Evolutionary conservation across 92 coral and sea anemone species (phyloP), one percentile per base, ranked within the genome.

Genomic region (Zoanthus solanderi): DNA sequence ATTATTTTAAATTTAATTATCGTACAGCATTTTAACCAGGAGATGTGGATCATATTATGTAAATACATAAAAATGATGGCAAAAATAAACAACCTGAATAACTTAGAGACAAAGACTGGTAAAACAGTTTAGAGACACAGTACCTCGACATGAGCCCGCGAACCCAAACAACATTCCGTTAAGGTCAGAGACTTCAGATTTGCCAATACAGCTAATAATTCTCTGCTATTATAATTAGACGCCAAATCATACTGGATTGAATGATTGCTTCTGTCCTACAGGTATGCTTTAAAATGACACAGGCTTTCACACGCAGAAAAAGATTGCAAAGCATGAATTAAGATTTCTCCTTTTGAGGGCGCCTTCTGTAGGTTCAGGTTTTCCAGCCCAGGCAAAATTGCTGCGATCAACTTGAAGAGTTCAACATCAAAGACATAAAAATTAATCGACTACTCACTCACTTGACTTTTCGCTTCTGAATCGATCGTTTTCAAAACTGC

Each of bases 401-500:
- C 29, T 29, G 71, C 47, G 31, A 78, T 34, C 18, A 78, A 4
- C 83, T 31, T 78, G 29, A 78, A 78, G 28, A 78, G 83, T 11
- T 78, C 69, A 9, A 78, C 48, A 12, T 79, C 71, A 61, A 79
- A 79, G 1, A 79, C 72, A 17, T 28, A 6, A 60, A 79, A 79
- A 31, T 79, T 72, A 29, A 79, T 16, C 6, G 84, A 79, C 71
- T 23, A 23, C 23, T 23, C 23, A 23, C 23, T 23, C 23, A 23
- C 23, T 79, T 79, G 34, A 79, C 17, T 48, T 79, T 58, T 31
- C 84, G 53, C 58, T 79, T 79, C 72, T 79, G 53, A 16, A 79
- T 42, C 7, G 66, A 79, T 42, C 7, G 66, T 37, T 79, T 45
- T 79, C 84, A 79, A 23, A 32, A 34, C 11, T 15, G 37, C 16